A percentile compares a stretch with the other conserved stretches of the same genome.
These are phyloP conservation scores for Hippoglossus stenolepis DNA, from an alignment of 2,113 vertebrate species.

Conservation along the genomic window DNA sequence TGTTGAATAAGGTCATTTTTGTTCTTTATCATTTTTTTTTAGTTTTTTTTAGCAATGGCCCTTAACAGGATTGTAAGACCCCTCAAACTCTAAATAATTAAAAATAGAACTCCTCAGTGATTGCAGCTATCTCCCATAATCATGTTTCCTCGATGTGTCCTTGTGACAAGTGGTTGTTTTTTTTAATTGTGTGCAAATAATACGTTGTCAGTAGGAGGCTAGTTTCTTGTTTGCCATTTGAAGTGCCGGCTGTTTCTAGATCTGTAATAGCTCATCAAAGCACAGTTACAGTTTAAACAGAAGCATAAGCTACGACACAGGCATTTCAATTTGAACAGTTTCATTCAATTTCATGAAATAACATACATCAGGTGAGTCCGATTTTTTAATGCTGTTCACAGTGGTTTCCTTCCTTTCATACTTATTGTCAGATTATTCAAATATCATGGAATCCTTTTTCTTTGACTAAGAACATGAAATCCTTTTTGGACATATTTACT, in stretches of 20 bases:
- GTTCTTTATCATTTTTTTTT: too few relatives aligned
- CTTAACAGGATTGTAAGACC: constrained; percentile 35
- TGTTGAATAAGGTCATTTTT: constrained; percentile 23
- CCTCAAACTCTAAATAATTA: constrained; percentile 52
- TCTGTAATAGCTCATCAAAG: constrained; percentile 23
- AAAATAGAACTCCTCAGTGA: constrained; percentile 49
- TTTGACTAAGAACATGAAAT: too few relatives aligned
- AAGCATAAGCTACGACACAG: background rate
- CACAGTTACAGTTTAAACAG: background rate
- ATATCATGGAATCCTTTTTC: too few relatives aligned
- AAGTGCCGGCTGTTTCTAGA: constrained; percentile 31
- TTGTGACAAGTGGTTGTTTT: constrained; percentile 53
- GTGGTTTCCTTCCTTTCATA: too few relatives aligned
- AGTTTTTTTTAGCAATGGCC: constrained; percentile 64
- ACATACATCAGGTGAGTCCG: too few relatives aligned
- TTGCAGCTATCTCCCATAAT: constrained; percentile 56
- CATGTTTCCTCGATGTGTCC: constrained; percentile 22
- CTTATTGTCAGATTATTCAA: too few relatives aligned
- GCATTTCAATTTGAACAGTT: too few relatives aligned
- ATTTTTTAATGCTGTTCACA: too few relatives aligned
- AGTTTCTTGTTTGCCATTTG: constrained; percentile 26
- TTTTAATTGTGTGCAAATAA: constrained; percentile 47
- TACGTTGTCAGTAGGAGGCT: constrained; percentile 30
- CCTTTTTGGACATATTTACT: too few relatives aligned
- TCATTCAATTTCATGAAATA: too few relatives aligned